Evolutionary conservation across 2,113 vertebrate genomes (phyloP).

Genomic region (Brachirus orientalis): DNA sequence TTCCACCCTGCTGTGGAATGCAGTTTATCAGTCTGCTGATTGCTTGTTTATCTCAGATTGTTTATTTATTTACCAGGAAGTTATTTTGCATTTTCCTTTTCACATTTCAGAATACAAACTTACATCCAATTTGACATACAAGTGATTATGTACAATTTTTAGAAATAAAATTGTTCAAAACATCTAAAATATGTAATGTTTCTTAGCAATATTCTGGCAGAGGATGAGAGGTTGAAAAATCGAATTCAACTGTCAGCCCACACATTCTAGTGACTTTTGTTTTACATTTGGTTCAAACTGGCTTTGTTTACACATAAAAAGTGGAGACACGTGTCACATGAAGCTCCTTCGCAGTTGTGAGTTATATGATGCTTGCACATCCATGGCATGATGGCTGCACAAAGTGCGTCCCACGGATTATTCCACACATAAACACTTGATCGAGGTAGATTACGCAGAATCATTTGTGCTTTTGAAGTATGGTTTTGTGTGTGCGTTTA

Average conservation of each 20-base stretch:
- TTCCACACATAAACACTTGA: slow-evolving; percentile 2
- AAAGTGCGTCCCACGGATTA: neutral
- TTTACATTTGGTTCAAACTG: neutral
- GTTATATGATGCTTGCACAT: neutral
- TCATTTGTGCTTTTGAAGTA: neutral
- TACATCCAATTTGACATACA: neutral
- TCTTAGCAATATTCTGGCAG: too few species aligned
- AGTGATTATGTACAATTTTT: neutral
- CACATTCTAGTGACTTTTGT: too few species aligned
- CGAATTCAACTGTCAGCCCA: too few species aligned
- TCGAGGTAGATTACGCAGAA: neutral
- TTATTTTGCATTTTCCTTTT: neutral
- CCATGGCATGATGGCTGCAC: neutral
- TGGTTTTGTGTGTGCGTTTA: neutral
- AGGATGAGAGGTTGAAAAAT: too few species aligned
- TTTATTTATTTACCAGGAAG: slow-evolving; percentile 35
- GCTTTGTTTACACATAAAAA: slow-evolving; percentile 1
- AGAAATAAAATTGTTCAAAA: too few species aligned
- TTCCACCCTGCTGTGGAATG: slow-evolving; percentile 48
- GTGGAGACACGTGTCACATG: slow-evolving; percentile 6
- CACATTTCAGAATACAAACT: neutral
- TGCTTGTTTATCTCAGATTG: slow-evolving; percentile 45
- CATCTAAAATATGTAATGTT: too few species aligned
- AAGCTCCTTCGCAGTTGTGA: neutral
- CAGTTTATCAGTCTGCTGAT: slow-evolving; percentile 29